Evolutionary conservation across 2,888 invertebrate species (phyloP), one percentile per base, ranked within the genome.

Genomic region (Drosophila anomalipes): DNA sequence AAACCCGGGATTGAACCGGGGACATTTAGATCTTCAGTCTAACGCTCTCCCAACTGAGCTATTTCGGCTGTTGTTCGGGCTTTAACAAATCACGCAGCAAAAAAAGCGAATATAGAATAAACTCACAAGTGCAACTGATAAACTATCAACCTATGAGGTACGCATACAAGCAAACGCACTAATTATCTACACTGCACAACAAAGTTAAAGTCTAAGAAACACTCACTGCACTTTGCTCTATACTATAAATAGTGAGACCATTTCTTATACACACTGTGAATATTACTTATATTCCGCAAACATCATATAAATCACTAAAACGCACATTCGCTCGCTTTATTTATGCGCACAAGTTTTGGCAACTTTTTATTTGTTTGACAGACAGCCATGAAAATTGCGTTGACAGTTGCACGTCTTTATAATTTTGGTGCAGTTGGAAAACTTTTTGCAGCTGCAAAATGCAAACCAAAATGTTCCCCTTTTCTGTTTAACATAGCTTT

Each of bases 31-130:
- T 95, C 95, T 95, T 95, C 95, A 95, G 95, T 96, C 95, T 95
- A 95, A 96, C 95, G 95, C 96, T 96, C 95, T 96, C 95, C 95
- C 95, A 96, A 96, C 96, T 96, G 96, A 96, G 96, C 96, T 96
- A 96, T 96, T 96, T 96, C 96, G 96, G 96, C 95, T 19, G 14
- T 1, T 54, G 53, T 0, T 0, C 0, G 0, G 0, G 0, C 1
- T 0, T 0, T 0, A 3, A 3, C 70, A 1, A 64, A 57, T 9
- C 26, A 32, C 16, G 12, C 5, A 35, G 9, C 0, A 65, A 56
- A 35, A 22, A 35, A 4, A 37, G 19, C 37, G 3, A 4, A 2
- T 22, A 57, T 12, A 14, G 7, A 57, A 35, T 7, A 19, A 47
- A n/a, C 19, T 63, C 12, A n/a, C 30, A 49, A 49, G 22, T 58